Evolutionary conservation across 64 coral and sea anemone genomes (phyloP).

Genomic region (Orbicella faveolata): DNA sequence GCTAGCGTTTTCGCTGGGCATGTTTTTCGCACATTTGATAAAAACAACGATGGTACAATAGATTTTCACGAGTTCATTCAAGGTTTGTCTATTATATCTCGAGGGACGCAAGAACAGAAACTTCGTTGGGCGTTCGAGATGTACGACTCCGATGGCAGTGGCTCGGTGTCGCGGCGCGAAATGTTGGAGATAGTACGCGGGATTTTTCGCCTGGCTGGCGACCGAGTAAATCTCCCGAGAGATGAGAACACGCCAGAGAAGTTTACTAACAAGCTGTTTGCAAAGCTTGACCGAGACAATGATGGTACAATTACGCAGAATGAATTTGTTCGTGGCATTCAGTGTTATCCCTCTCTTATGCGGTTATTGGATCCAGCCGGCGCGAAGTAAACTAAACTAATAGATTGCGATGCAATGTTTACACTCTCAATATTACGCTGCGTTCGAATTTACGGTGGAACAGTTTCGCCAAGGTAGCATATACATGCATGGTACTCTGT

Average conservation of each 20-base stretch:
- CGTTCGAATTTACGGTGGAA: conserved; percentile 24
- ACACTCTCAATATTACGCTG: conserved; percentile 27
- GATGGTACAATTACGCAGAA: conserved; percentile 79
- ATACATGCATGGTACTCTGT: not conserved
- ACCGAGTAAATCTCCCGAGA: conserved; percentile 73
- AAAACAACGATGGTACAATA: conserved; percentile 89
- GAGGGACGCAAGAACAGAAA: conserved; percentile 81
- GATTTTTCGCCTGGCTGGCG: conserved; percentile 83
- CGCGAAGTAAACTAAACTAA: conserved; percentile 45
- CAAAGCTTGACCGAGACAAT: conserved; percentile 86
- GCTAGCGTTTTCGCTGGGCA: conserved; percentile 84
- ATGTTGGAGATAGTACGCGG: conserved; percentile 91
- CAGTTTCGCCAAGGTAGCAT: not conserved
- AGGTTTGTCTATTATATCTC: conserved; percentile 82
- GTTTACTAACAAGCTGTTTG: conserved; percentile 88
- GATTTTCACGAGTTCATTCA: conserved; percentile 92
- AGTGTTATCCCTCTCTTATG: conserved; percentile 93
- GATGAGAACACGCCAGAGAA: conserved; percentile 93
- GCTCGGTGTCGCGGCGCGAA: conserved; percentile 66
- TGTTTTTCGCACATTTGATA: conserved; percentile 92
- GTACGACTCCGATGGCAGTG: conserved; percentile 86
- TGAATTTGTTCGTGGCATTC: conserved; percentile 82
- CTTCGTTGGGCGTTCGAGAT: conserved; percentile 92
- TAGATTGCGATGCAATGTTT: conserved; percentile 3
- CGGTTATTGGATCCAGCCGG: conserved; percentile 79